Percentiles rank a stretch among this genome's conserved stretches.
These are phyloP conservation scores for Lycocerus yunnanus DNA, from an alignment of 2,888 invertebrate genomes.

Conservation along the genomic window DNA sequence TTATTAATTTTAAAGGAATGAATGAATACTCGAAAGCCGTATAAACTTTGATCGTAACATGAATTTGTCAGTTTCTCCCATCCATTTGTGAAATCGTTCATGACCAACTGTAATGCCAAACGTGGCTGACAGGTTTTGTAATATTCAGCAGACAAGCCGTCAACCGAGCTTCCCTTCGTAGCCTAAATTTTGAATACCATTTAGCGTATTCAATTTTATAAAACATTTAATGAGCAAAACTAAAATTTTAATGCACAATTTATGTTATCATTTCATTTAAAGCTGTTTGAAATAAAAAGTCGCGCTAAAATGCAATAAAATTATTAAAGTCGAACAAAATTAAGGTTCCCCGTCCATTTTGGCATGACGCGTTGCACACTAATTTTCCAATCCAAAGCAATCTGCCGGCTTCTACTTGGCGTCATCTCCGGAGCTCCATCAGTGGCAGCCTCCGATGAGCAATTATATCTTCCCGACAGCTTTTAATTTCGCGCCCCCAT, in stretches of 20 bases:
- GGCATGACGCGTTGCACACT: conserved; percentile 40
- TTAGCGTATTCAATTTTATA: neutral
- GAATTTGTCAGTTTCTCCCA: conserved; percentile 29
- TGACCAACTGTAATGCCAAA: conserved; percentile 33
- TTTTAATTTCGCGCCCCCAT: conserved; percentile 49
- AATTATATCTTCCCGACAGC: conserved; percentile 51
- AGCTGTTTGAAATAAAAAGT: neutral
- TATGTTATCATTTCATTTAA: neutral
- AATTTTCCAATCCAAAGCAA: conserved; percentile 45
- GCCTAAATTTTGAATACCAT: conserved; percentile 28
- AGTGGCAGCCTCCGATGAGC: conserved; percentile 46
- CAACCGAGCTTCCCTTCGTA: conserved; percentile 25
- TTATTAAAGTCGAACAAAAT: conserved; percentile 33
- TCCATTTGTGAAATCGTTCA: conserved; percentile 37
- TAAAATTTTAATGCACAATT: neutral
- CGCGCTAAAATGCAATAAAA: conserved; percentile 24
- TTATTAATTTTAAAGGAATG: conserved; percentile 12
- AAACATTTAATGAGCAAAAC: neutral
- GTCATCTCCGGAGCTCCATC: conserved; percentile 34
- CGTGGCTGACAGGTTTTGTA: conserved; percentile 31
- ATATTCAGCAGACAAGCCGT: conserved; percentile 33
- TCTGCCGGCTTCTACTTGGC: conserved; percentile 39
- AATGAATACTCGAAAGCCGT: conserved; percentile 28
- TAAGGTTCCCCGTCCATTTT: conserved; percentile 45
- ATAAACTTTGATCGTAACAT: conserved; percentile 30